phyloP scores from a whole-genome alignment of 2,797 vertebrate genomes.

The Eidolon dupreanum region DNA sequence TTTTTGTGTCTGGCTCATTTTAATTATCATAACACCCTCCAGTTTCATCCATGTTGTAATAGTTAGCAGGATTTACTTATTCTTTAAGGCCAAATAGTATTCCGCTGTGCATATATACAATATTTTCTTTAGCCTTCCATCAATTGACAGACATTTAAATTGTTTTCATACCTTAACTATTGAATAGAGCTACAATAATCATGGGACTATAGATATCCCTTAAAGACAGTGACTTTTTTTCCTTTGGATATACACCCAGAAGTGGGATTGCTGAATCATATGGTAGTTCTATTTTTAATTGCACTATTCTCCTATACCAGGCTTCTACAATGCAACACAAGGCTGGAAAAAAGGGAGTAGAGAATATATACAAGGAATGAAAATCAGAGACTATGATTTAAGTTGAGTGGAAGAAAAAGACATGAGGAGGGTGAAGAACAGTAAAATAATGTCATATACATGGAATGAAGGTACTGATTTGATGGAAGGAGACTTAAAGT shows the following conservation, averaged over 20 bases:
- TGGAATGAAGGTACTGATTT: background rate
- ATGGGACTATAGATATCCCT: background rate
- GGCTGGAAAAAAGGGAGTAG: background rate
- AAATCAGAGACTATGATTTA: background rate
- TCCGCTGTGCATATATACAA: background rate
- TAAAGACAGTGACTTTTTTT: background rate
- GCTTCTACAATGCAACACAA: too few species aligned
- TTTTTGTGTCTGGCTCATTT: background rate
- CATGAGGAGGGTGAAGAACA: background rate
- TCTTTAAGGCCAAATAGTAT: background rate
- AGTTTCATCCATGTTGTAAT: background rate
- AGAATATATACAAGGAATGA: background rate
- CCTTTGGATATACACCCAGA: background rate
- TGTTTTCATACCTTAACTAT: background rate
- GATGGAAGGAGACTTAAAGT: background rate
- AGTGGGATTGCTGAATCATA: background rate
- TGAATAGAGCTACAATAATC: background rate
- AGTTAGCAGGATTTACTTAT: background rate
- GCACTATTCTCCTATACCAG: too few species aligned
- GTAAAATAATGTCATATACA: background rate
- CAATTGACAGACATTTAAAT: background rate
- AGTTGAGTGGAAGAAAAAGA: background rate
- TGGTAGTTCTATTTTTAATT: background rate
- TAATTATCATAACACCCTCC: background rate
- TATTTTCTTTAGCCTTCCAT: background rate